These are phyloP conservation scores for Tauraco hartlaubi DNA, from an alignment of 2,797 vertebrate genomes.

Conservation along the genomic window DNA sequence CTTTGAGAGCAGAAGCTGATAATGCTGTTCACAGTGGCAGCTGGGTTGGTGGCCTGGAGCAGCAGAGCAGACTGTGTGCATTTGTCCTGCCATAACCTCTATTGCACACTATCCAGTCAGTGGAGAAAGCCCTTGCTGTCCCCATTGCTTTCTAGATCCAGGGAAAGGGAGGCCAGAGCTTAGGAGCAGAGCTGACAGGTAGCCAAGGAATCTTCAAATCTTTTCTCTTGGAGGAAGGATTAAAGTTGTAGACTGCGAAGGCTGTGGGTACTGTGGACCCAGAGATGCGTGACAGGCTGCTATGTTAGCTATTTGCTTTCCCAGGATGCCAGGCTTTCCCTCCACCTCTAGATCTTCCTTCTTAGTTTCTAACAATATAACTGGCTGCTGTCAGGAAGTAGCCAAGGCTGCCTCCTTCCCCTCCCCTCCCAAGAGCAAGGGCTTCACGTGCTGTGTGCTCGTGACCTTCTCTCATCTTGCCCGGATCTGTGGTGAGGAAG, in stretches of 20 bases:
- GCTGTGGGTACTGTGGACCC: background rate
- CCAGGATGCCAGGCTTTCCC: background rate
- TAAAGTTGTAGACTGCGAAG: background rate
- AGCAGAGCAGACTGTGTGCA: background rate
- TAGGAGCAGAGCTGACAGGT: background rate
- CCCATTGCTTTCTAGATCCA: background rate
- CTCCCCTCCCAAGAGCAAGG: background rate
- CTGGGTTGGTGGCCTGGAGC: background rate
- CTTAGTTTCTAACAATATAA: background rate
- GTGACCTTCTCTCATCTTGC: background rate
- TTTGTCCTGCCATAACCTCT: background rate
- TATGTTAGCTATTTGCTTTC: background rate
- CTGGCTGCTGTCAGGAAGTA: background rate
- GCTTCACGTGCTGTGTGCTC: background rate
- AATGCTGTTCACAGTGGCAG: background rate
- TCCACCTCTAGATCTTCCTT: background rate
- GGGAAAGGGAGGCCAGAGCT: background rate
- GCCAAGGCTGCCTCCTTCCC: background rate
- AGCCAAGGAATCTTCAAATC: background rate
- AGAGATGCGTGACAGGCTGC: background rate
- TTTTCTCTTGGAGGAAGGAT: background rate
- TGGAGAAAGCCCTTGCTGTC: background rate
- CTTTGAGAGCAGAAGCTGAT: background rate
- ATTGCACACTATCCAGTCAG: accelerated
- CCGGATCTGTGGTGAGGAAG: background rate